Conservation (phyloP, 1,140 invertebrate species). For the Lethrus apterus region DNA sequence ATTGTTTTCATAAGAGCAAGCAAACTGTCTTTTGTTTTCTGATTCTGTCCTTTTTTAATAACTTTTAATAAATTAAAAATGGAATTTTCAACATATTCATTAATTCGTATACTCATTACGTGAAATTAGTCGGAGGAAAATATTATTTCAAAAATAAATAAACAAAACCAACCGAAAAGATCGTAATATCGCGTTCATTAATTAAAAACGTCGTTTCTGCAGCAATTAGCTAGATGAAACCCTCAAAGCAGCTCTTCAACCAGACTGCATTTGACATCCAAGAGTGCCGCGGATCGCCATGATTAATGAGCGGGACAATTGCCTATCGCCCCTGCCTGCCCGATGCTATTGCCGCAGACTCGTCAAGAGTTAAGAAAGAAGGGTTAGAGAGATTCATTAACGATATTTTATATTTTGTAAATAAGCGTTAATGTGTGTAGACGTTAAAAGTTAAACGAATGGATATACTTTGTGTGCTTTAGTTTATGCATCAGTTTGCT, state of each 20-base stretch:
- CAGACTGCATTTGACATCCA: constrained; percentile 39
- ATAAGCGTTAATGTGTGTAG: constrained; percentile 26
- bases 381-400: constrained; percentile 32
- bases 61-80: neutral
- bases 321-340: constrained; percentile 27
- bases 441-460: constrained; percentile 8
- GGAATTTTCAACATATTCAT: neutral
- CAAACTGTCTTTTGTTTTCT: too few relatives aligned
- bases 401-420: constrained; percentile 39
- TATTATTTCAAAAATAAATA: too few relatives aligned
- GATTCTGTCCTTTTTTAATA: neutral
- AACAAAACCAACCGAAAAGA: constrained; percentile 22
- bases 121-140: neutral
- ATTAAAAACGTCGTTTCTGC: constrained; percentile 40
- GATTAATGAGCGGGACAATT: constrained; percentile 42
- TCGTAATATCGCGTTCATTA: constrained; percentile 32
- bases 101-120: neutral
- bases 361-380: constrained; percentile 30
- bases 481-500: constrained; percentile 2
- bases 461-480: constrained; percentile 1
- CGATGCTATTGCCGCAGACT: constrained; percentile 4
- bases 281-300: constrained; percentile 37
- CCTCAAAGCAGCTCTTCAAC: constrained; percentile 39
- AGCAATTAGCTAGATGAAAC: constrained; percentile 41
- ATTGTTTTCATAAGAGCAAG: too few relatives aligned